Base-by-base conservation (phyloP, 2,888 invertebrate genomes). In the Cotesia congregata region DNA sequence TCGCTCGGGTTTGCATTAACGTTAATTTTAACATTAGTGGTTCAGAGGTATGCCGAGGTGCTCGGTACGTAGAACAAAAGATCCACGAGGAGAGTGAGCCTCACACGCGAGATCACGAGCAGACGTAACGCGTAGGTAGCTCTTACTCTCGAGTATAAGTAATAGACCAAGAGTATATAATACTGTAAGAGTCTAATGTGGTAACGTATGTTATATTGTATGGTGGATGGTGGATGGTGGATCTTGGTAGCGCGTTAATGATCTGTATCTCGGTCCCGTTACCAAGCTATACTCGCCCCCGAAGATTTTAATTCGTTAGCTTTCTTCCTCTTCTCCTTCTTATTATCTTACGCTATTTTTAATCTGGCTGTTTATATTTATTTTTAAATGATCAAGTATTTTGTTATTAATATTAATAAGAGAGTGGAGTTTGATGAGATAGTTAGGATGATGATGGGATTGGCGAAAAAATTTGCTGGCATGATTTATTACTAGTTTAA, bases 181-280 rank as follows among this genome's bases (percentile, higher is more conserved):
- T 30, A 30, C 67, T 67, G 38, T 67, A 15, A 38, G 40, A 72
- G 38, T 61, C 4, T 65, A 65, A 9, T 65, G 72, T 5, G 12
- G 41, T 61, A 40, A 50, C 50, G 7, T 40, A 38, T 68, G 50
- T 38, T 30, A 30, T 30, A 30, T 30, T 30, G 30, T 30, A 30
- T 30, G 30, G 30, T 30, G 3, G 30, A 30, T 20, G 20, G 20
- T 20, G 20, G 20, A 20, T 30, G 30, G 30, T 39, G 40, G 41
- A 67, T 17, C 9, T 73, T 73, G 17, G 20, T 65, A 77, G 81
- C 79, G 82, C 84, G 83, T 82, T 86, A 86, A 85, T 85, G 86
- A 87, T 86, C 85, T 83, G 83, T 85, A 86, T 86, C 85, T 82
- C 78, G 83, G 81, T 86, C 84, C 86, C 86, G 86, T 87, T 87